These are phyloP conservation scores for Euzophera pinguis DNA, from an alignment of 2,888 invertebrate genomes.

Conservation along the genomic window DNA sequence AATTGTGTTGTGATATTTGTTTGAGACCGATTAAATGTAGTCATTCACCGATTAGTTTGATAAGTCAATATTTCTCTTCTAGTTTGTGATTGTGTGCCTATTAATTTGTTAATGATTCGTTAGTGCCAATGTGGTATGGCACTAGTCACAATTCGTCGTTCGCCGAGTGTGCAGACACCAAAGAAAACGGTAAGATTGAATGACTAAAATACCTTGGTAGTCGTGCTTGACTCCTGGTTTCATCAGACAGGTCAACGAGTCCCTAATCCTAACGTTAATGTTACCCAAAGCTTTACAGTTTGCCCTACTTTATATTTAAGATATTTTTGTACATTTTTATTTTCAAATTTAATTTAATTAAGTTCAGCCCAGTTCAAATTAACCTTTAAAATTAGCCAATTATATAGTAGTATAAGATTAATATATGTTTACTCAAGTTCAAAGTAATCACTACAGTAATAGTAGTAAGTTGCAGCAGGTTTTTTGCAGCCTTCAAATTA, in stretches of 20 bases:
- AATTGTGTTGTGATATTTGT: slow-evolving; percentile 32
- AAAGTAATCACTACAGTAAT: too few relatives aligned
- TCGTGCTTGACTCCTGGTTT: slow-evolving; percentile 1
- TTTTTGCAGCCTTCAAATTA: too few relatives aligned
- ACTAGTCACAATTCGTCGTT: slow-evolving; percentile 76
- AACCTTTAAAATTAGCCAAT: too few relatives aligned
- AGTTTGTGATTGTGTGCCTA: slow-evolving; percentile 70
- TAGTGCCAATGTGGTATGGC: slow-evolving; percentile 75
- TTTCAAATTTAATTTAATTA: too few relatives aligned
- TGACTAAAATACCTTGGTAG: slow-evolving; percentile 20
- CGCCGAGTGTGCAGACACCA: slow-evolving; percentile 75
- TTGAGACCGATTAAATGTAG: slow-evolving; percentile 33
- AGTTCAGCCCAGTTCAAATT: too few relatives aligned
- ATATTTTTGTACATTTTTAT: too few relatives aligned
- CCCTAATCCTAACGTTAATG: background rate
- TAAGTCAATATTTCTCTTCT: slow-evolving; percentile 61
- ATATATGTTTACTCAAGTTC: too few relatives aligned
- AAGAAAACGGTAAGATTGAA: slow-evolving; percentile 68
- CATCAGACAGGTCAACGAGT: background rate
- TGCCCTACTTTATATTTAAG: background rate
- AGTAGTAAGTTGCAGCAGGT: too few relatives aligned
- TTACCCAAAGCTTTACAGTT: background rate
- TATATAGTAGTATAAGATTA: too few relatives aligned
- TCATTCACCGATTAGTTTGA: slow-evolving; percentile 64
- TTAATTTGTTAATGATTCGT: slow-evolving; percentile 66